Conservation (phyloP, 2,113 vertebrate species). For the Pelecanus crispus region DNA sequence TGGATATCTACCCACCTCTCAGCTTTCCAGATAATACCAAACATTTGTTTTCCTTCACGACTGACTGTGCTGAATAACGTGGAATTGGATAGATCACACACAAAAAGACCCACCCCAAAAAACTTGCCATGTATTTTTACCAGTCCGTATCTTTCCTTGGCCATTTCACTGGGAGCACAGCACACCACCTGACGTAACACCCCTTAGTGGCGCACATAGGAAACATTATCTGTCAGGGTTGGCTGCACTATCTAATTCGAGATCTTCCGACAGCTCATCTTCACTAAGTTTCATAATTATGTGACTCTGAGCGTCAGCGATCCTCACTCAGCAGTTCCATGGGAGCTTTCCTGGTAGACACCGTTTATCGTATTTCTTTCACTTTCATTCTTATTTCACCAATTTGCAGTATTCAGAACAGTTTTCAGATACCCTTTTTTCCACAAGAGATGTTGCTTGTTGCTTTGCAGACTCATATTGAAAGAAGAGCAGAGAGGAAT, state of each 20-base stretch:
- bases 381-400: neutral
- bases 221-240: neutral
- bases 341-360: neutral
- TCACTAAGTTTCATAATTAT: constrained; percentile 11
- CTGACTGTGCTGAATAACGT: neutral
- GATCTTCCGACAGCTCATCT: neutral
- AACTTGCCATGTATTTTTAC: neutral
- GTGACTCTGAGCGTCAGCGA: accelerated
- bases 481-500: neutral
- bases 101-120: neutral
- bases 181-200: neutral
- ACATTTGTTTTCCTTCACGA: neutral
- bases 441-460: neutral
- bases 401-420: neutral
- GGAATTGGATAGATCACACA: neutral
- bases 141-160: neutral
- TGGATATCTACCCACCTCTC: neutral
- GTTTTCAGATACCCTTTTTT: neutral
- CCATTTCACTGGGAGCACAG: neutral
- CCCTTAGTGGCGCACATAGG: neutral
- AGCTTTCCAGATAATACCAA: neutral
- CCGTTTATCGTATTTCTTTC: neutral
- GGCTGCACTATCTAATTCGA: neutral
- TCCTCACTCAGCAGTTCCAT: constrained; percentile 20
- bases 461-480: neutral